Evolutionary conservation across 2,888 invertebrate genomes (phyloP).

Genomic region (Acrobasis repandana): DNA sequence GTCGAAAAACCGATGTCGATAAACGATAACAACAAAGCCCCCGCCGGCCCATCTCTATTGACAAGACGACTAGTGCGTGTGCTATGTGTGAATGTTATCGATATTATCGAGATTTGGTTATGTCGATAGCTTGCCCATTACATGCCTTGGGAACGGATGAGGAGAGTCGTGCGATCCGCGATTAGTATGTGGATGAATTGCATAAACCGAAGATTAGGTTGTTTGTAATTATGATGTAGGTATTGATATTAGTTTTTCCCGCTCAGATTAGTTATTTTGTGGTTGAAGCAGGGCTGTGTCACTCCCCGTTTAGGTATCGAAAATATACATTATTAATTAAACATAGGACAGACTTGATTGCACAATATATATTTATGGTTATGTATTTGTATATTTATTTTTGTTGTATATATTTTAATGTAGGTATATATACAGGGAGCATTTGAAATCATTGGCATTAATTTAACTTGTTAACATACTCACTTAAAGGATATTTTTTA

Average conservation of each 20-base stretch:
- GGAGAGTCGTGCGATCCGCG: slow-evolving; percentile 51
- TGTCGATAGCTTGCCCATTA: slow-evolving; percentile 74
- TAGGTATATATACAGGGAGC: no score
- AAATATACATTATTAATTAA: no score
- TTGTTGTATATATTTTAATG: no score
- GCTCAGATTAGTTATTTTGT: no score
- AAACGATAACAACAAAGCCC: slow-evolving; percentile 75
- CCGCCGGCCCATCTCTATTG: slow-evolving; percentile 75
- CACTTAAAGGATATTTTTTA: no score
- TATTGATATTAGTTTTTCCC: not conserved
- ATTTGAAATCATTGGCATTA: no score
- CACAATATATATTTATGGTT: no score
- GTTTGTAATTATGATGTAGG: not conserved
- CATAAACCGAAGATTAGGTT: slow-evolving; percentile 1
- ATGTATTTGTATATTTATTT: no score
- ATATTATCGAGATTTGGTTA: slow-evolving; percentile 70
- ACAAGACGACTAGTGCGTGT: slow-evolving; percentile 74
- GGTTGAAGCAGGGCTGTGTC: no score
- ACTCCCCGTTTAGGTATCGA: no score
- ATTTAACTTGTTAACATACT: no score
- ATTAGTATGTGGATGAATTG: slow-evolving; percentile 24
- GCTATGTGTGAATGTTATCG: slow-evolving; percentile 82
- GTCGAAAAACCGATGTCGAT: slow-evolving; percentile 75
- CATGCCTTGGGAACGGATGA: slow-evolving; percentile 65
- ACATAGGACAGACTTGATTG: no score